These are phyloP conservation scores for Charaxes varanes DNA, from an alignment of 1,140 invertebrate species.

Conservation along the genomic window DNA sequence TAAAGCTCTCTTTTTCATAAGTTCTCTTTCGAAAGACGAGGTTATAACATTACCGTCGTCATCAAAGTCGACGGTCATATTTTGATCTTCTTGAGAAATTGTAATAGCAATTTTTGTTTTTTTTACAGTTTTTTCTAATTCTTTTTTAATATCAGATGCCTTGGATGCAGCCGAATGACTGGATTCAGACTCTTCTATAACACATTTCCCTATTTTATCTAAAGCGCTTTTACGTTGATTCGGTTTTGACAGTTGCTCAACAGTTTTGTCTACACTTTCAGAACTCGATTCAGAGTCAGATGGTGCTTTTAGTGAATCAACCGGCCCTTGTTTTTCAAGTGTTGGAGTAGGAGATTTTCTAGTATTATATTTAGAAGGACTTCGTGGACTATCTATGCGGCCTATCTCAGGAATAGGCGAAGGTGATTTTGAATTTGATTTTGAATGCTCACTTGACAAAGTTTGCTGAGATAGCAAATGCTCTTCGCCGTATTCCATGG, in stretches of 20 bases:
- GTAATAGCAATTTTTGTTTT: conserved; percentile 73
- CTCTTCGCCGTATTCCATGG: conserved; percentile 69
- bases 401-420: conserved; percentile 57
- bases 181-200: conserved; percentile 70
- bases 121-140: conserved; percentile 44
- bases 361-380: conserved; percentile 56
- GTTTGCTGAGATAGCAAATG: conserved; percentile 57
- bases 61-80: conserved; percentile 69
- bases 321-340: conserved; percentile 76
- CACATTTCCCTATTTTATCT: conserved; percentile 66
- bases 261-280: conserved; percentile 69
- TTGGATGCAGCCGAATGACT: conserved; percentile 66
- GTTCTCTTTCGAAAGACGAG: conserved; percentile 56
- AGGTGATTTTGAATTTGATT: conserved; percentile 66
- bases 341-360: conserved; percentile 76
- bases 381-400: conserved; percentile 59
- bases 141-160: conserved; percentile 46
- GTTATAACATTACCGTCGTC: conserved; percentile 67
- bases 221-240: conserved; percentile 50
- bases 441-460: conserved; percentile 64
- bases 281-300: conserved; percentile 72
- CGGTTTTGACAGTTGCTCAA: conserved; percentile 56
- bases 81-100: conserved; percentile 72
- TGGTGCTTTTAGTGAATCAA: conserved; percentile 73
- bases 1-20: conserved; percentile 57